Conservation (phyloP, 2,113 vertebrate genomes). For the Spheniscus mendiculus region DNA sequence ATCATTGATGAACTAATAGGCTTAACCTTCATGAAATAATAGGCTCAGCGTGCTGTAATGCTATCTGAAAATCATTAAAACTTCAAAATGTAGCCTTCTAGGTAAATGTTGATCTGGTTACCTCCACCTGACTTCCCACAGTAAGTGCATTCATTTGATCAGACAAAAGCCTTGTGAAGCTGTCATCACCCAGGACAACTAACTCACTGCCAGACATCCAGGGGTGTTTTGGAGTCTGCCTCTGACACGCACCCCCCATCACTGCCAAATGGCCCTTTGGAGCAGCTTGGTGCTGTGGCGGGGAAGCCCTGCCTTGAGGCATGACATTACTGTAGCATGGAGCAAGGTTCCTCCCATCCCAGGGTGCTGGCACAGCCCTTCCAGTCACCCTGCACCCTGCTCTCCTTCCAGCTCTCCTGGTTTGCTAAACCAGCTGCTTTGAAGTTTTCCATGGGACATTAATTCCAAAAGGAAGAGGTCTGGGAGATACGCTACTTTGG, state of each 20-base stretch:
- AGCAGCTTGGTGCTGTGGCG: not conserved
- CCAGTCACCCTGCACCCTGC: not conserved
- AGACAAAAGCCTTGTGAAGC: not conserved
- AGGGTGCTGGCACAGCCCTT: not conserved
- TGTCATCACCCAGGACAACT: not conserved
- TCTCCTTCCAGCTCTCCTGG: not conserved
- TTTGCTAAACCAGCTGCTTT: not conserved
- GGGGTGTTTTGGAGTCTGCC: not conserved
- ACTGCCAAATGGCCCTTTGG: not conserved
- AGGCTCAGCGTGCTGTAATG: not conserved
- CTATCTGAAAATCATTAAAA: not conserved
- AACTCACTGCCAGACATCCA: not conserved
- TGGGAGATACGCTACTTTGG: not conserved
- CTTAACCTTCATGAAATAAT: not conserved
- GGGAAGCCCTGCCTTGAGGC: not conserved
- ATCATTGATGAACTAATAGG: not conserved
- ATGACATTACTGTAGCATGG: too few species aligned
- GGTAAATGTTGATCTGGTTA: not conserved
- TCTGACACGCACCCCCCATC: accelerated
- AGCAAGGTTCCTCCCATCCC: not conserved
- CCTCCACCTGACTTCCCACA: not conserved
- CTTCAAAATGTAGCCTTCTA: not conserved
- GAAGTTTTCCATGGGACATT: not conserved
- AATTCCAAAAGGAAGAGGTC: not conserved
- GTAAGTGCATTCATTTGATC: not conserved